phyloP scores from a whole-genome alignment of 2,888 invertebrate genomes.

The Megaustenia siamemsis region DNA sequence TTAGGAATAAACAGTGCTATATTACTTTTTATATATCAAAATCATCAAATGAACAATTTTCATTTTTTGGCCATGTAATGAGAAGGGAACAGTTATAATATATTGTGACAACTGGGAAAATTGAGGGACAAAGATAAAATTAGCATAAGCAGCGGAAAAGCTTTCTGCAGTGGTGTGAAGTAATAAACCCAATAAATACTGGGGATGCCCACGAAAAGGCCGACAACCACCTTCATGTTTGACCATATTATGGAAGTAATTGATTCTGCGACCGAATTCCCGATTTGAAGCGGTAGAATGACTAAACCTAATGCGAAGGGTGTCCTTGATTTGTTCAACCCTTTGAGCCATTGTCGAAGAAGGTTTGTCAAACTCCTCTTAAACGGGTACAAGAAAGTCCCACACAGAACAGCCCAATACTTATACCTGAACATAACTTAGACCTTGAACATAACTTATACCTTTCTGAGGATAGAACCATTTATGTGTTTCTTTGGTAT shows the following conservation, averaged over 20 bases:
- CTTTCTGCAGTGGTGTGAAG: conserved; percentile 84
- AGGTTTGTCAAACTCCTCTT: conserved; percentile 89
- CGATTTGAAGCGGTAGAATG: conserved; percentile 86
- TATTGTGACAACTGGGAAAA: no score
- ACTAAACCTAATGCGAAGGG: conserved; percentile 81
- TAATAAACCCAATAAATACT: conserved; percentile 85
- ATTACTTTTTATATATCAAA: no score
- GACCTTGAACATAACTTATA: no score
- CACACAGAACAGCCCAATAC: conserved; percentile 96
- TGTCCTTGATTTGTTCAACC: conserved; percentile 76
- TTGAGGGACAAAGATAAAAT: no score
- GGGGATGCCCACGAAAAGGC: conserved; percentile 80
- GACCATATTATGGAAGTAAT: conserved; percentile 87
- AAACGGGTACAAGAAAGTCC: conserved; percentile 97
- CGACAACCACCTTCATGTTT: conserved; percentile 84
- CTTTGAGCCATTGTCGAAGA: conserved; percentile 87
- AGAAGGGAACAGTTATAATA: no score
- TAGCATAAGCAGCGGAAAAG: conserved; percentile 64
- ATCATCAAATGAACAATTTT: no score
- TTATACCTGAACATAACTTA: no score
- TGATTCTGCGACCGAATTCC: conserved; percentile 88
- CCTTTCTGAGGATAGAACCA: no score
- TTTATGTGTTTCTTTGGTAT: no score
- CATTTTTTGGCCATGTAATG: no score
- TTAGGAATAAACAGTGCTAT: no score